A percentile compares a stretch with the other conserved stretches of the same genome.
Conservation (phyloP, 2,888 invertebrate genomes). For the Caenorhabditis angaria region DNA sequence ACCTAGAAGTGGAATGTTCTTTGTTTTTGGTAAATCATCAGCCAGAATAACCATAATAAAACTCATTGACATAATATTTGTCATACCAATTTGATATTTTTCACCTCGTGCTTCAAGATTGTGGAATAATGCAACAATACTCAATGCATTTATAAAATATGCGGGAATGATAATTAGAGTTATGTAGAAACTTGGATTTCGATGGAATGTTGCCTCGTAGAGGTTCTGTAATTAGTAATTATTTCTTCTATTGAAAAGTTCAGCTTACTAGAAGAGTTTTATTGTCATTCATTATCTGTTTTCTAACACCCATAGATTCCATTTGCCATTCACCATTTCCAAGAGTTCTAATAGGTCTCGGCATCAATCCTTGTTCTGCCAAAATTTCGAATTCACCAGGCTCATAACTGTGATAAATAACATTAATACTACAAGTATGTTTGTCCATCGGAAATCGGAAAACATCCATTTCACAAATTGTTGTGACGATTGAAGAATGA, state of each 20-base stretch:
- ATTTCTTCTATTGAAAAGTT: neutral
- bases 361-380: neutral
- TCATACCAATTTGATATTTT: conserved; percentile 1
- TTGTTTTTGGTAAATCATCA: neutral
- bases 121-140: neutral
- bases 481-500: neutral
- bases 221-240: neutral
- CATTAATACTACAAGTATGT: neutral
- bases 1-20: neutral
- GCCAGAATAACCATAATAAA: neutral
- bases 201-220: neutral
- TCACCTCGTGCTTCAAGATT: neutral
- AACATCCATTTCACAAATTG: neutral
- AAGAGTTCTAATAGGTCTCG: neutral
- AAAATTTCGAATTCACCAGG: neutral
- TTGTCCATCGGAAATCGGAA: neutral
- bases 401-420: neutral
- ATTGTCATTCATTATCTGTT: neutral
- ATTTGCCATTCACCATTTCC: conserved; percentile 2
- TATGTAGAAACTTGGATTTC: conserved; percentile 2
- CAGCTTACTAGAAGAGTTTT: neutral
- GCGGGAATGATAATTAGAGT: neutral
- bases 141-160: conserved; percentile 2
- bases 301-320: neutral
- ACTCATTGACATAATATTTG: conserved; percentile 8